Evolutionary conservation across 2,888 invertebrate species (phyloP).

Genomic region (Leptinotarsa tumamoca): DNA sequence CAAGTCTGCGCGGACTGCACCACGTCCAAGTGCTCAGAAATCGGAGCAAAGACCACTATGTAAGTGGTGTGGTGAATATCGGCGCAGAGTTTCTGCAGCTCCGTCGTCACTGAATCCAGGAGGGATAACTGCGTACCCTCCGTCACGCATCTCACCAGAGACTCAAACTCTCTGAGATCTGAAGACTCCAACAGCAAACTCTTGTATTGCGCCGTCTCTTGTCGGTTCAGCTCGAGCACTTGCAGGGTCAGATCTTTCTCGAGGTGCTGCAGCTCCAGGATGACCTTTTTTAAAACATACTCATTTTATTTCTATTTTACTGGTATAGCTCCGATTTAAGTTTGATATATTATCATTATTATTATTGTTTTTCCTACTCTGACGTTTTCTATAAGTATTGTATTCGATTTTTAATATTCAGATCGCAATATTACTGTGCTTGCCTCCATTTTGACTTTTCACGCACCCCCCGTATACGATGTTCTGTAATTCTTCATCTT

Average conservation of each 20-base stretch:
- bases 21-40: conserved; percentile 77
- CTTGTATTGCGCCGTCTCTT: conserved; percentile 64
- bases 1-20: conserved; percentile 71
- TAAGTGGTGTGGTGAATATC: conserved; percentile 81
- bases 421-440: too few species aligned
- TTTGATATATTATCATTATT: too few species aligned
- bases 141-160: conserved; percentile 67
- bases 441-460: too few species aligned
- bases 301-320: too few species aligned
- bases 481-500: too few species aligned
- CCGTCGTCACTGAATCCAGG: conserved; percentile 63
- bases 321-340: too few species aligned
- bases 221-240: conserved; percentile 68
- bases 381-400: too few species aligned
- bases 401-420: too few species aligned
- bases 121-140: conserved; percentile 64
- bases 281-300: conserved; percentile 34
- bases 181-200: conserved; percentile 65
- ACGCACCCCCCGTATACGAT: too few species aligned
- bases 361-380: too few species aligned
- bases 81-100: conserved; percentile 72
- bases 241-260: conserved; percentile 75
- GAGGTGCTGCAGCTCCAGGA: conserved; percentile 75
- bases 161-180: conserved; percentile 69
- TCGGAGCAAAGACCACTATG: conserved; percentile 83